Conservation (phyloP, 1,140 invertebrate genomes). For the Zophobas morio region DNA sequence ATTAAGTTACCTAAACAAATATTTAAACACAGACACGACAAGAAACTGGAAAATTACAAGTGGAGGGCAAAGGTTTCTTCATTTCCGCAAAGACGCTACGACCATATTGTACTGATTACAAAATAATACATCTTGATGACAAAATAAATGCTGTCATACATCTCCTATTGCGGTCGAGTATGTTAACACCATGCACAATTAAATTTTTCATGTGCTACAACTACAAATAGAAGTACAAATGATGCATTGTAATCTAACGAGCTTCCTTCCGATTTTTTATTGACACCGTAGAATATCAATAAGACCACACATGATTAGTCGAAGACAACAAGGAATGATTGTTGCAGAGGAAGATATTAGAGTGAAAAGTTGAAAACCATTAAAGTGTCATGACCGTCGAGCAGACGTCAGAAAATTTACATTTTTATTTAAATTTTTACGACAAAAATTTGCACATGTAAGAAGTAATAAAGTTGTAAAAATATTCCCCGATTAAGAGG, state of each 20-base stretch:
- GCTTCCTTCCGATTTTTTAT: constrained; percentile 39
- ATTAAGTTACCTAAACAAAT: background rate
- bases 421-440: constrained; percentile 46
- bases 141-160: background rate
- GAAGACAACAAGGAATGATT: constrained; percentile 32
- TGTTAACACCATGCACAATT: constrained; percentile 37
- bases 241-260: constrained; percentile 35
- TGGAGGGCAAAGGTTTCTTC: background rate
- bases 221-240: constrained; percentile 16
- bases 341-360: constrained; percentile 33
- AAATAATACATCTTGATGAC: background rate
- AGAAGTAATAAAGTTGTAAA: constrained; percentile 45
- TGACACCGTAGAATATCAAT: constrained; percentile 30
- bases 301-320: constrained; percentile 40
- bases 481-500: constrained; percentile 34
- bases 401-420: constrained; percentile 31
- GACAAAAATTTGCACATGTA: constrained; percentile 34
- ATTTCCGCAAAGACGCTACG: too few species aligned
- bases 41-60: constrained; percentile 9
- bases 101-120: too few species aligned
- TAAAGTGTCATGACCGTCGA: constrained; percentile 30
- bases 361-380: constrained; percentile 31
- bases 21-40: background rate
- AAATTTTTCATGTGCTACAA: constrained; percentile 35
- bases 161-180: constrained; percentile 1